Evolutionary conservation across 2,113 vertebrate genomes (phyloP).

Genomic region (Glaucidium brasilianum): DNA sequence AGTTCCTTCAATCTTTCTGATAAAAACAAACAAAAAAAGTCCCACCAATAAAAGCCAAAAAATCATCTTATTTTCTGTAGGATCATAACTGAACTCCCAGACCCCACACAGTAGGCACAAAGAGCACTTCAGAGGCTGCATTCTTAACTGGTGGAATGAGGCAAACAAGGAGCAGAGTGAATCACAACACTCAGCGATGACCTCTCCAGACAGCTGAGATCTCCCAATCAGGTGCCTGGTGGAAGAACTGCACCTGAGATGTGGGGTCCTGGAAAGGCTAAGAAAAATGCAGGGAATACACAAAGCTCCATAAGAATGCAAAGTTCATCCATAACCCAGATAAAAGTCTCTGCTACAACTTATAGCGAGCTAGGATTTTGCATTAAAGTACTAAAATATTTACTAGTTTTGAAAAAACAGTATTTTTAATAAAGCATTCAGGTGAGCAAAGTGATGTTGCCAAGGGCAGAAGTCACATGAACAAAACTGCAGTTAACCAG

Average conservation of each 20-base stretch:
- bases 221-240: not conserved
- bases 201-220: not conserved
- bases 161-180: not conserved
- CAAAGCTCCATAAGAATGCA: not conserved
- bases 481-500: not conserved
- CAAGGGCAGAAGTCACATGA: not conserved
- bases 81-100: not conserved
- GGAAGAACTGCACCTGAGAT: not conserved
- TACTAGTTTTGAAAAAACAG: not conserved
- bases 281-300: not conserved
- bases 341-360: not conserved
- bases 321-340: not conserved
- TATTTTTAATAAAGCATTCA: conserved; percentile 34
- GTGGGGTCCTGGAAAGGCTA: not conserved
- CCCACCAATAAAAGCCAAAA: not conserved
- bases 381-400: conserved; percentile 23
- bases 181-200: not conserved
- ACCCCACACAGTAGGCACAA: not conserved
- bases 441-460: not conserved
- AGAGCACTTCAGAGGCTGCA: not conserved
- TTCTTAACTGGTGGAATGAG: not conserved
- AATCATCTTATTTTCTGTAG: not conserved
- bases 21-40: not conserved
- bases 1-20: not conserved
- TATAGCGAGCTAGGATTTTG: not conserved